phyloP scores from a whole-genome alignment of 1,140 invertebrate species.

The Drosophila tristis region DNA sequence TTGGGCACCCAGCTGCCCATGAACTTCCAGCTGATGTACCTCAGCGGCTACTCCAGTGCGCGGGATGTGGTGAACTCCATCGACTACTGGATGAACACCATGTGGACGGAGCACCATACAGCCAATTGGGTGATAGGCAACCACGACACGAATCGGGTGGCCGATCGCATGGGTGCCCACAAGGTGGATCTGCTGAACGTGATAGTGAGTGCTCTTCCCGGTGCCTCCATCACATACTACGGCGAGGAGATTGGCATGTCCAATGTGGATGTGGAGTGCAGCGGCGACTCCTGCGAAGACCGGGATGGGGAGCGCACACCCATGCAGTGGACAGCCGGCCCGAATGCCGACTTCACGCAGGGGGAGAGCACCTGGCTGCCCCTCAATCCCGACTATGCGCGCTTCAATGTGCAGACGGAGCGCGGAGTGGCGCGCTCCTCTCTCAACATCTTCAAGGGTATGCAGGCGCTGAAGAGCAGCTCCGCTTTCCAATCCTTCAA shows the following conservation, averaged over 20 bases:
- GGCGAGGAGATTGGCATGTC: conserved; percentile 94
- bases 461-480: conserved; percentile 68
- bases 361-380: conserved; percentile 89
- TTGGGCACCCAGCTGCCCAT: conserved; percentile 87
- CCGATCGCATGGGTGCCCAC: conserved; percentile 86
- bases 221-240: conserved; percentile 90
- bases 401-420: conserved; percentile 85
- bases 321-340: conserved; percentile 88
- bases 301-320: conserved; percentile 88
- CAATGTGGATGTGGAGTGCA: conserved; percentile 86
- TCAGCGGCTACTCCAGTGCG: conserved; percentile 82
- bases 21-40: conserved; percentile 85
- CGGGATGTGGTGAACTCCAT: conserved; percentile 82
- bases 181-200: conserved; percentile 88
- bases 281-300: conserved; percentile 83
- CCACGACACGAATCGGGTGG: conserved; percentile 87
- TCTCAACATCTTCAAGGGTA: conserved; percentile 69
- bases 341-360: conserved; percentile 87
- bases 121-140: conserved; percentile 87
- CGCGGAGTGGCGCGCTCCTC: conserved; percentile 67
- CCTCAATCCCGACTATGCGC: conserved; percentile 85
- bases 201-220: conserved; percentile 88
- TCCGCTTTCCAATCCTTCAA: conserved; percentile 71
- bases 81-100: conserved; percentile 84
- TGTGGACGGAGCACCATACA: conserved; percentile 84